Evolutionary conservation across 2,888 invertebrate species (phyloP).

Genomic region (Diploptera punctata): DNA sequence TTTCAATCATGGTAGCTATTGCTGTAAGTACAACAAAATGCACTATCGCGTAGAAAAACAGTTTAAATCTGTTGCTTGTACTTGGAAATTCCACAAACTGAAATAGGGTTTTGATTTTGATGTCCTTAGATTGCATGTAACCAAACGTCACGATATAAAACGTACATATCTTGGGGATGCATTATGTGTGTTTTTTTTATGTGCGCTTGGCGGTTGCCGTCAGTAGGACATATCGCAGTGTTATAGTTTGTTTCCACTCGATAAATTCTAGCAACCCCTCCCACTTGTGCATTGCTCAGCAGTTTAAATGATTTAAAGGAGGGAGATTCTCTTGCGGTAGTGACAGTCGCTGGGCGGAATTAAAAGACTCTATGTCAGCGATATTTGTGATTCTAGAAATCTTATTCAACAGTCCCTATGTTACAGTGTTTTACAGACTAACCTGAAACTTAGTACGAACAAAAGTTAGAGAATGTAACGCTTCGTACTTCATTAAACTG

Average conservation of each 20-base stretch:
- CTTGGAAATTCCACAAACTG: too few species aligned
- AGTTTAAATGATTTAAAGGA: conserved; percentile 39
- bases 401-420: conserved; percentile 11
- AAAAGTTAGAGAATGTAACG: too few species aligned
- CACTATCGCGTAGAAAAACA: too few species aligned
- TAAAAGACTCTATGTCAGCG: conserved; percentile 39
- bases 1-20: too few species aligned
- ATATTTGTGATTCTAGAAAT: conserved; percentile 35
- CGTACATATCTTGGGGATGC: too few species aligned
- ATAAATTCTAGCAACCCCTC: conserved; percentile 19
- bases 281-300: conserved; percentile 31
- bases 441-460: too few species aligned
- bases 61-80: too few species aligned
- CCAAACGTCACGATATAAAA: too few species aligned
- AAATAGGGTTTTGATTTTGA: too few species aligned
- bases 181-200: background rate
- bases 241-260: conserved; percentile 30
- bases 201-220: background rate
- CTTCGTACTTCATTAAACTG: too few species aligned
- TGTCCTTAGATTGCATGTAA: too few species aligned
- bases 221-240: background rate
- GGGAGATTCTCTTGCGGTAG: conserved; percentile 27
- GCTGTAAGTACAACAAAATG: too few species aligned
- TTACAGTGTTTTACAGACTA: conserved; percentile 2
- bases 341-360: conserved; percentile 39